These are phyloP conservation scores for Danio kyathit DNA, from an alignment of 2,797 vertebrate species.

Conservation along the genomic window DNA sequence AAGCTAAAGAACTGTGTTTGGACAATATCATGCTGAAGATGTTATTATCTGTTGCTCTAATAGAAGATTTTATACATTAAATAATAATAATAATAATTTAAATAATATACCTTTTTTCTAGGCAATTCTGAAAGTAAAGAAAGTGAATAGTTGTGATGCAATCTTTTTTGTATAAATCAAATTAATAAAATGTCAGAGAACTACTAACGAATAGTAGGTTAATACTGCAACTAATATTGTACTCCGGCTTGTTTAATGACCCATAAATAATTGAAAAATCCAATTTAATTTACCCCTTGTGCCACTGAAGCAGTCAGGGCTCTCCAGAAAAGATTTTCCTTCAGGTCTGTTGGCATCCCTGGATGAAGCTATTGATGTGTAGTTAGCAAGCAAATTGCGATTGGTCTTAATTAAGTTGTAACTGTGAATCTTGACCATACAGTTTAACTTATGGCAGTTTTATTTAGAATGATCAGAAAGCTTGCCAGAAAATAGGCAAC, in stretches of 20 bases:
- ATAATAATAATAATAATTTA: no score
- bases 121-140: no score
- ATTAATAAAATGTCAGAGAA: not conserved
- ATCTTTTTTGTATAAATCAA: no score
- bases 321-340: slow-evolving; percentile 15
- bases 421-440: not conserved
- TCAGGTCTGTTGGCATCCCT: not conserved
- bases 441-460: not conserved
- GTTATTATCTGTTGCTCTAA: no score
- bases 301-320: not conserved
- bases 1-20: no score
- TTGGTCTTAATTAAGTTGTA: slow-evolving; percentile 2
- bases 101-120: no score
- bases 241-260: not conserved
- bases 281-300: slow-evolving; percentile 6
- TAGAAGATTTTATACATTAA: no score
- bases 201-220: not conserved
- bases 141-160: no score
- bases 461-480: not conserved
- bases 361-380: not conserved
- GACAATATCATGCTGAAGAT: no score
- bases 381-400: not conserved
- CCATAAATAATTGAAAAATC: slow-evolving; percentile 1
- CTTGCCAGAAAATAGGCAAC: not conserved
- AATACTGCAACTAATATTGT: not conserved